Evolutionary conservation across 2,797 vertebrate genomes (phyloP).

Genomic region (Sebastolobus altivelis): DNA sequence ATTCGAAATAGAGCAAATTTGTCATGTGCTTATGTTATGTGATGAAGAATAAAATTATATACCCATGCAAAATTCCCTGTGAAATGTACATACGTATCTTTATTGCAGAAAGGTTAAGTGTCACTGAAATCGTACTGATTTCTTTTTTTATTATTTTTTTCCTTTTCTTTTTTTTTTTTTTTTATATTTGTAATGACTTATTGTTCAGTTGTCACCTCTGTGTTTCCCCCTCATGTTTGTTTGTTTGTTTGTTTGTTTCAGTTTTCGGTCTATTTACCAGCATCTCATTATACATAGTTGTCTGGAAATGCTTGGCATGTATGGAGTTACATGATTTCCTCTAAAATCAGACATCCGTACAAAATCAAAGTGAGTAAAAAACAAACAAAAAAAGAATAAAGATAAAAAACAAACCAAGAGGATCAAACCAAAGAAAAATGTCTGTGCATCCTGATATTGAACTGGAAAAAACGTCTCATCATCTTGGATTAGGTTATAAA

Average conservation of each 20-base stretch:
- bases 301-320: conserved; percentile 73
- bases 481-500: conserved; percentile 73
- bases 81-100: conserved; percentile 91
- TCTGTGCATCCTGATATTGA: conserved; percentile 81
- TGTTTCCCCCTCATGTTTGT: conserved; percentile 41
- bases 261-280: conserved; percentile 74
- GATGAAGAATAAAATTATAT: conserved; percentile 86
- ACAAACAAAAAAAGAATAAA: conserved; percentile 47
- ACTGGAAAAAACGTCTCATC: conserved; percentile 71
- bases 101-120: conserved; percentile 92
- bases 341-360: conserved; percentile 79
- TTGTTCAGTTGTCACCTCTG: conserved; percentile 51
- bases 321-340: conserved; percentile 70
- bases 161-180: conserved; percentile 31
- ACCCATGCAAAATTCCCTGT: conserved; percentile 94
- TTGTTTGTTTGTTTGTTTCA: conserved; percentile 66
- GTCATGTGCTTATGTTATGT: conserved; percentile 84
- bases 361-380: conserved; percentile 84
- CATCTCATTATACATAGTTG: conserved; percentile 65
- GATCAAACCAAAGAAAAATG: conserved; percentile 74
- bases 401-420: conserved; percentile 77
- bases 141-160: conserved; percentile 47
- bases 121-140: conserved; percentile 83
- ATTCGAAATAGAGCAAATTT: conserved; percentile 86
- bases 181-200: conserved; percentile 66